phyloP scores from a whole-genome alignment of 2,888 invertebrate genomes.

The Erebia ligea region DNA sequence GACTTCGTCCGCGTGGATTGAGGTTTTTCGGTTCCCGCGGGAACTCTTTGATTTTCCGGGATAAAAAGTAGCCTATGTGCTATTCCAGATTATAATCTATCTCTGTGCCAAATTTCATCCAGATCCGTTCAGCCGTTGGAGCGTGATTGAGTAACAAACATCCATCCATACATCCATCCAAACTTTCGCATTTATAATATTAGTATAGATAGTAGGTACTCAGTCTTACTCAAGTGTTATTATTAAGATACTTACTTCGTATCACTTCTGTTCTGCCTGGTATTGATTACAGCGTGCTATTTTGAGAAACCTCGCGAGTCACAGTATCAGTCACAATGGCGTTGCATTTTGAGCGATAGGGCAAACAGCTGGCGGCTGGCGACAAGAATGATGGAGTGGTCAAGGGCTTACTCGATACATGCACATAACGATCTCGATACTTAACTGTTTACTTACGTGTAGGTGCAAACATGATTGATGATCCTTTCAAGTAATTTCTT shows the following conservation, averaged over 20 bases:
- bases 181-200: too few relatives aligned
- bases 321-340: constrained; percentile 30
- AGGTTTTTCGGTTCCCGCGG: too few relatives aligned
- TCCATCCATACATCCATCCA: too few relatives aligned
- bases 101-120: too few relatives aligned
- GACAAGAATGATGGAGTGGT: constrained; percentile 53
- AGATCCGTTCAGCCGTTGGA: too few relatives aligned
- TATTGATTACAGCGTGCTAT: constrained; percentile 32
- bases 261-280: neutral
- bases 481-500: neutral
- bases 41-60: too few relatives aligned
- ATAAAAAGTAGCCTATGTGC: too few relatives aligned
- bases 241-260: neutral
- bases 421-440: constrained; percentile 52
- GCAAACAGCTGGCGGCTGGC: constrained; percentile 45
- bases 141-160: too few relatives aligned
- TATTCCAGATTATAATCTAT: too few relatives aligned
- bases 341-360: constrained; percentile 41
- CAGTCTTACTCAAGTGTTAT: too few relatives aligned
- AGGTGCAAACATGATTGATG: constrained; percentile 11
- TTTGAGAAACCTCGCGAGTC: constrained; percentile 26
- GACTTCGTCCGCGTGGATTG: too few relatives aligned
- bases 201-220: too few relatives aligned
- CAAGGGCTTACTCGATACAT: constrained; percentile 53
- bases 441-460: constrained; percentile 19